A percentile compares a stretch with the other conserved stretches of the same genome.
Evolutionary conservation across 2,888 invertebrate species (phyloP).

Genomic region (Drosophila anomalipes): DNA sequence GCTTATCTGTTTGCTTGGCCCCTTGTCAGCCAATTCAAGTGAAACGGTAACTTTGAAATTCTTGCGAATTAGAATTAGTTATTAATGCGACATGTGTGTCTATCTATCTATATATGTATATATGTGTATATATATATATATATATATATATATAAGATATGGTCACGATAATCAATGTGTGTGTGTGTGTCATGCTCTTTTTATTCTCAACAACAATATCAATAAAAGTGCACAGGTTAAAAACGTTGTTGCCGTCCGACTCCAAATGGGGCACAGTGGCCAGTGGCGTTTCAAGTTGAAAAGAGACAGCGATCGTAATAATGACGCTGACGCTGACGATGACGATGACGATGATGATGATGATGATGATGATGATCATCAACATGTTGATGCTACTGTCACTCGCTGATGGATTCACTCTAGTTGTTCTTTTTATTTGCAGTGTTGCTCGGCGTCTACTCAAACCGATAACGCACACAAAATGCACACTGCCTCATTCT

Average conservation of each 20-base stretch:
- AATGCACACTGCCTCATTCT: slow-evolving; percentile 34
- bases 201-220: slow-evolving; percentile 20
- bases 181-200: not conserved
- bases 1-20: slow-evolving; percentile 1
- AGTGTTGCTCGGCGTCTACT: slow-evolving; percentile 47
- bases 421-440: slow-evolving; percentile 70
- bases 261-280: slow-evolving; percentile 24
- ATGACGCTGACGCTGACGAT: slow-evolving; percentile 29
- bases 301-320: slow-evolving; percentile 20
- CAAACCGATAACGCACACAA: slow-evolving; percentile 58
- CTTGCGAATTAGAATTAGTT: not conserved
- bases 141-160: not conserved
- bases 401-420: slow-evolving; percentile 70
- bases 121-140: not conserved
- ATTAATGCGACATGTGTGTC: not conserved
- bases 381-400: slow-evolving; percentile 44
- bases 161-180: not conserved
- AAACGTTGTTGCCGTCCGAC: slow-evolving; percentile 33
- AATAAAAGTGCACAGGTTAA: slow-evolving; percentile 56
- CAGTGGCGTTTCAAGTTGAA: slow-evolving; percentile 2
- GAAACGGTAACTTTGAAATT: not conserved
- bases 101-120: not conserved
- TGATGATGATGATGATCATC: not conserved
- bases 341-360: not conserved
- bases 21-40: not conserved